Conservation (phyloP, 2,113 vertebrate genomes). For the Silurus glanis region DNA sequence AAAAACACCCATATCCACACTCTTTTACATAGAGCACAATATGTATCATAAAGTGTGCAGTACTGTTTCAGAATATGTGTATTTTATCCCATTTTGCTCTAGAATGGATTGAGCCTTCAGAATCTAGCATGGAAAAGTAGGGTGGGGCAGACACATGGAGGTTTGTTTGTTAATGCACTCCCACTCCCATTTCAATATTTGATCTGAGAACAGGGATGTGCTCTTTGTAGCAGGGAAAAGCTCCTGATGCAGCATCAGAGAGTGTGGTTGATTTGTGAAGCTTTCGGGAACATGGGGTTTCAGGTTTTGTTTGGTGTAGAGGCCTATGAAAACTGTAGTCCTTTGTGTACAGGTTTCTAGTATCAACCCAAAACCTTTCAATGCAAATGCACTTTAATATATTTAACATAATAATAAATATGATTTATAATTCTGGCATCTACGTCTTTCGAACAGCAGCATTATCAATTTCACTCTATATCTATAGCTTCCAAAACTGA, state of each 20-base stretch:
- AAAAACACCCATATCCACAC: background rate
- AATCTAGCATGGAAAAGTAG: constrained; percentile 17
- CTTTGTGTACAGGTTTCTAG: background rate
- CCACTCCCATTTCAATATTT: background rate
- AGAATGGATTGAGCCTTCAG: background rate
- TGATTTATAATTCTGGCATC: background rate
- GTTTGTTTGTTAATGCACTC: constrained; percentile 21
- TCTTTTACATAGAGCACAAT: background rate
- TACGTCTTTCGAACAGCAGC: background rate
- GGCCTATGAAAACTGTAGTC: background rate
- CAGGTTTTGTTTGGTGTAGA: background rate
- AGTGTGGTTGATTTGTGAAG: background rate
- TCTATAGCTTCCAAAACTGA: no score
- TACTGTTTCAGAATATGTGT: no score
- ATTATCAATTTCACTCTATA: background rate
- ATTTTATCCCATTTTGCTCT: background rate
- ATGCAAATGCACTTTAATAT: constrained; percentile 15
- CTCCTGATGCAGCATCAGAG: background rate
- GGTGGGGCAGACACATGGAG: background rate
- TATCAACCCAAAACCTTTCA: background rate
- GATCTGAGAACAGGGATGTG: constrained; percentile 2
- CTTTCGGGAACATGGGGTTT: constrained; percentile 9
- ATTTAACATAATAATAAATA: background rate
- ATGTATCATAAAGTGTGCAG: background rate
- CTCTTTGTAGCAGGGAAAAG: background rate